A percentile compares a stretch with the other conserved stretches of the same genome.
Evolutionary conservation across 2,797 vertebrate genomes (phyloP).

Genomic region (Sarcoramphus papa): DNA sequence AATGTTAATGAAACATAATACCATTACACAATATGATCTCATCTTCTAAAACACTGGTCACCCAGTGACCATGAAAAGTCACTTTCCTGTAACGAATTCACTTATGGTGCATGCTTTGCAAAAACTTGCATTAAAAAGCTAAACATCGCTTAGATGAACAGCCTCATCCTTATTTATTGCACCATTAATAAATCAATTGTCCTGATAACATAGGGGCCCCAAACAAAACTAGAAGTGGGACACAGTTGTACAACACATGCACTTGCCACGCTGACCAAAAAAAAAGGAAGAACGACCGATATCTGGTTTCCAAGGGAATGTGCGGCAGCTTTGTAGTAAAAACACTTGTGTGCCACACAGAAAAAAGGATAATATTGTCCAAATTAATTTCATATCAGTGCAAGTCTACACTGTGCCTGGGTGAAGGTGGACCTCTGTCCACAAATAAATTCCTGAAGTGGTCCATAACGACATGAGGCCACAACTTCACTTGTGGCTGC

Average conservation of each 20-base stretch:
- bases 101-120: not conserved
- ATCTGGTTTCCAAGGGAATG: not conserved
- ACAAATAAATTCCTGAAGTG: not conserved
- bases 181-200: not conserved
- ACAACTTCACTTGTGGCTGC: not conserved
- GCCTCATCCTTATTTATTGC: not conserved
- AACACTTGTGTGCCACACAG: not conserved
- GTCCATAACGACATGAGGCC: not conserved
- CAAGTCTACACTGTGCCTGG: not conserved
- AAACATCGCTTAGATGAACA: not conserved
- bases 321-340: not conserved
- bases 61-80: not conserved
- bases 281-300: not conserved
- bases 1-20: not conserved
- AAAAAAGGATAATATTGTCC: not conserved
- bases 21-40: not conserved
- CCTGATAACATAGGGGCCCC: not conserved
- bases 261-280: not conserved
- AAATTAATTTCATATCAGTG: not conserved
- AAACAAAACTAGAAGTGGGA: not conserved
- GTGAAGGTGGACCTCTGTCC: not conserved
- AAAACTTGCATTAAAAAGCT: not conserved
- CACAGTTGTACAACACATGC: not conserved
- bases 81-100: not conserved
- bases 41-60: not conserved